Percentiles rank a stretch among this genome's conserved stretches.
Evolutionary conservation across 2,888 invertebrate genomes (phyloP).

Genomic region (Argyresthia albistria): DNA sequence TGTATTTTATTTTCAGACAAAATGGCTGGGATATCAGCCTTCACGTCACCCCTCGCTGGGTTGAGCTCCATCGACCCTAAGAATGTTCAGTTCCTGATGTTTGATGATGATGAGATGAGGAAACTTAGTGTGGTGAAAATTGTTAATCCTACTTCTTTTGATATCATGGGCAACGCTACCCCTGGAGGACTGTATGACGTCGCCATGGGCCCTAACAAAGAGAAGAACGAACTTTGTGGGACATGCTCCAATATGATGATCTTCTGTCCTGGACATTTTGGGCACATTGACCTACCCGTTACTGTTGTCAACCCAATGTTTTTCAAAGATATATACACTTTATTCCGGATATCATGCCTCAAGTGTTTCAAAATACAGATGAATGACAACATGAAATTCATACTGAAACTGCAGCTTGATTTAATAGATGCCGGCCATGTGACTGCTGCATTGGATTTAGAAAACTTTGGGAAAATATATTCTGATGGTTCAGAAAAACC

Average conservation of each 20-base stretch:
- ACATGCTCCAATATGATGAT: constrained; percentile 81
- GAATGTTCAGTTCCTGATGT: constrained; percentile 78
- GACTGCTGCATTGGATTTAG: constrained; percentile 79
- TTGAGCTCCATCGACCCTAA: constrained; percentile 51
- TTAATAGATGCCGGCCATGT: constrained; percentile 83
- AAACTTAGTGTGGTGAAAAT: constrained; percentile 88
- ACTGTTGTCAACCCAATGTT: constrained; percentile 94
- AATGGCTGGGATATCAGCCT: constrained; percentile 42
- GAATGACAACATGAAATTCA: constrained; percentile 55
- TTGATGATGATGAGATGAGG: constrained; percentile 81
- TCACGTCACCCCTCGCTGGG: constrained; percentile 33
- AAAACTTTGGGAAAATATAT: constrained; percentile 46
- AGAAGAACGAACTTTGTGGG: constrained; percentile 79
- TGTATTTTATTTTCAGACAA: constrained; percentile 8
- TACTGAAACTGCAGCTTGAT: constrained; percentile 78
- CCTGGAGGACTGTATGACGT: constrained; percentile 94
- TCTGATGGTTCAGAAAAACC: constrained; percentile 50
- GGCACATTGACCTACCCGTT: constrained; percentile 92
- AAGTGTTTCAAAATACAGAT: constrained; percentile 79
- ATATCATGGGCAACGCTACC: constrained; percentile 85
- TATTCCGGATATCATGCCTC: constrained; percentile 80
- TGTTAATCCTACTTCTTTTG: constrained; percentile 83
- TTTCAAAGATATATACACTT: constrained; percentile 77
- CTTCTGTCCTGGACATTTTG: constrained; percentile 93
- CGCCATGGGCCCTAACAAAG: constrained; percentile 79